A percentile compares a stretch with the other conserved stretches of the same genome.
phyloP scores from a whole-genome alignment of 2,888 invertebrate species.

The Troglohyphantes excavatus region DNA sequence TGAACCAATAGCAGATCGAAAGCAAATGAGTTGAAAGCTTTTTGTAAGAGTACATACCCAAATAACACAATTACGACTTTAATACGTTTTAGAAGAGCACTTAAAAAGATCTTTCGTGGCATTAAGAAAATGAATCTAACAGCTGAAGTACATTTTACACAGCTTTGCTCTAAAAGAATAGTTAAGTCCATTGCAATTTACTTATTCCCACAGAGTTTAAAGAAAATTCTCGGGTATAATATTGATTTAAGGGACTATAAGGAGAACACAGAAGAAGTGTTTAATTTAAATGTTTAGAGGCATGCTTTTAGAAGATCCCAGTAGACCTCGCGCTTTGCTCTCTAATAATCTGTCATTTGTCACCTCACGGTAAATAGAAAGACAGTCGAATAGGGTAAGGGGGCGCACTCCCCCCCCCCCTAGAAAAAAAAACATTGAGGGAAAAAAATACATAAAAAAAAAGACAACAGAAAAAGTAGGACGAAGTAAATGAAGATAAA shows the following conservation, averaged over 20 bases:
- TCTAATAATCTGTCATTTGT: conserved; percentile 78
- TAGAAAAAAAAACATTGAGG: conserved; percentile 28
- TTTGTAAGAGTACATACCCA: conserved; percentile 31
- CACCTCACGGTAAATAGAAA: conserved; percentile 76
- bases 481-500: conserved; percentile 72
- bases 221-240: conserved; percentile 62
- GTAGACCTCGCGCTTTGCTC: conserved; percentile 37
- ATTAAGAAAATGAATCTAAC: conserved; percentile 63
- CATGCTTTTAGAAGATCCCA: conserved; percentile 58
- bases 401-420: neutral
- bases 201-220: conserved; percentile 61
- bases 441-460: conserved; percentile 25
- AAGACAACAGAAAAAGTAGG: conserved; percentile 34
- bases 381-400: conserved; percentile 62
- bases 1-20: conserved; percentile 39
- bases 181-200: conserved; percentile 56
- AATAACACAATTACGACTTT: conserved; percentile 57
- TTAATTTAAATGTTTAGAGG: conserved; percentile 78
- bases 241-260: conserved; percentile 71
- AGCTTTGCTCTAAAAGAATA: conserved; percentile 60
- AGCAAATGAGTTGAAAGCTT: conserved; percentile 61
- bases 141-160: conserved; percentile 36
- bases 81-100: conserved; percentile 34
- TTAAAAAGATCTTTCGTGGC: conserved; percentile 27
- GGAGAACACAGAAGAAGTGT: conserved; percentile 50